These are phyloP conservation scores for Unio delphinus DNA, from an alignment of 2,888 invertebrate genomes.

Conservation along the genomic window DNA sequence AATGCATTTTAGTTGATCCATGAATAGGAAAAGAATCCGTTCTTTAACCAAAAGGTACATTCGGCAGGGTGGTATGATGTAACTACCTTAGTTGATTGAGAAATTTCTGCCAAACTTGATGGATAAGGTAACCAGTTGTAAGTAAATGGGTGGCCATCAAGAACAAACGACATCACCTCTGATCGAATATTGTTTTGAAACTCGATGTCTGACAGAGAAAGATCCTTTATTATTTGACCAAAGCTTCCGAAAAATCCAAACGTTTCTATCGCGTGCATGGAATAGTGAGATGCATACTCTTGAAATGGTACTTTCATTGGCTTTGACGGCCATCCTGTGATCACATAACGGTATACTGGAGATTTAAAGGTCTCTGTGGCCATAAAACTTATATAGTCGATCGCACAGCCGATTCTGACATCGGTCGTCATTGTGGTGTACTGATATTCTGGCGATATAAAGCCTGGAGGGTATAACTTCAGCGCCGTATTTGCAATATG, in stretches of 20 bases:
- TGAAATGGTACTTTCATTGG: conserved; percentile 26
- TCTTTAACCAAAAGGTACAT: conserved; percentile 48
- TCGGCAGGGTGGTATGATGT: conserved; percentile 35
- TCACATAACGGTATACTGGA: conserved; percentile 50
- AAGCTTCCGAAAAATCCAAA: conserved; percentile 49
- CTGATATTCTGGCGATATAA: conserved; percentile 44
- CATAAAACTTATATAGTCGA: conserved; percentile 34
- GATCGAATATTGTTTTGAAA: conserved; percentile 37
- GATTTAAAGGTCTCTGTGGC: conserved; percentile 28
- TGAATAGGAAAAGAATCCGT: conserved; percentile 47
- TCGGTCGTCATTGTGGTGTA: conserved; percentile 57
- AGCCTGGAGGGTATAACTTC: conserved; percentile 33
- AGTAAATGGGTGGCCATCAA: conserved; percentile 28
- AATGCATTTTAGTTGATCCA: conserved; percentile 46
- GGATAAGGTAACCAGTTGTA: conserved; percentile 37
- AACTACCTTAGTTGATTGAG: conserved; percentile 20
- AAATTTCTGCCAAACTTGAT: conserved; percentile 32
- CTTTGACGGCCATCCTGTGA: conserved; percentile 41
- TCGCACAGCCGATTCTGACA: conserved; percentile 55
- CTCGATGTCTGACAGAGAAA: conserved; percentile 26
- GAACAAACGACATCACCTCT: conserved; percentile 45
- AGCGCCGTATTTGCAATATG: conserved; percentile 32
- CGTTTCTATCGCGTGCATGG: conserved; percentile 52
- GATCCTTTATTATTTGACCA: conserved; percentile 16
- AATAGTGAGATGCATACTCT: conserved; percentile 25